These are phyloP conservation scores for Macrotus californicus DNA, from an alignment of 2,113 vertebrate genomes.

Conservation along the genomic window DNA sequence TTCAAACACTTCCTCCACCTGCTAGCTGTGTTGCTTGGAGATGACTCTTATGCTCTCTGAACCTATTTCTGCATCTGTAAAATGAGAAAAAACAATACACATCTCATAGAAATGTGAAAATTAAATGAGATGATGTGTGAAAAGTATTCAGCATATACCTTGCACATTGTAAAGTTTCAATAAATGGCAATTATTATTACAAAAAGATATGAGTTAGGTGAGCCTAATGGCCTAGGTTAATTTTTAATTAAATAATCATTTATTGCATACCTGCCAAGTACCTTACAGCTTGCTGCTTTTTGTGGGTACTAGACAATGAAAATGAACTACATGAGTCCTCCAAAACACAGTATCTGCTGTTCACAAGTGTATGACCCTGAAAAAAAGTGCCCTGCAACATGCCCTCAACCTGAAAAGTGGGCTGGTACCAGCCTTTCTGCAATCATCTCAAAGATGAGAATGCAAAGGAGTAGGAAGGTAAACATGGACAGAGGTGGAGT, in stretches of 20 bases:
- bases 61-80: not conserved
- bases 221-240: not conserved
- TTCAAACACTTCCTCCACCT: not conserved
- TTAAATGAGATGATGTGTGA: not conserved
- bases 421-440: not conserved
- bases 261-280: not conserved
- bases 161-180: not conserved
- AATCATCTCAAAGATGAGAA: slow-evolving; percentile 52
- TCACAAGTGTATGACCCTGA: not conserved
- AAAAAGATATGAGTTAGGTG: not conserved
- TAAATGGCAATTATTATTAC: not conserved
- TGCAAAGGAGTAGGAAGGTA: slow-evolving; percentile 60
- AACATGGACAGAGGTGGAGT: slow-evolving; percentile 73
- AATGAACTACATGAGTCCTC: not conserved
- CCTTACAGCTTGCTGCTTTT: not conserved
- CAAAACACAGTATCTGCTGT: not conserved
- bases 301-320: not conserved
- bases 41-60: not conserved
- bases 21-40: not conserved
- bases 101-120: not conserved
- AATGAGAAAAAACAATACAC: not conserved
- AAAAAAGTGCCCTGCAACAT: not conserved
- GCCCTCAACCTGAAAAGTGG: slow-evolving; percentile 11
- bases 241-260: slow-evolving; percentile 17
- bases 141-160: not conserved